Evolutionary conservation across 30 jellyfish, hydroid and myxozoan species (phyloP).

Genomic region (Aurelia aurita complex sp. Pacific): DNA sequence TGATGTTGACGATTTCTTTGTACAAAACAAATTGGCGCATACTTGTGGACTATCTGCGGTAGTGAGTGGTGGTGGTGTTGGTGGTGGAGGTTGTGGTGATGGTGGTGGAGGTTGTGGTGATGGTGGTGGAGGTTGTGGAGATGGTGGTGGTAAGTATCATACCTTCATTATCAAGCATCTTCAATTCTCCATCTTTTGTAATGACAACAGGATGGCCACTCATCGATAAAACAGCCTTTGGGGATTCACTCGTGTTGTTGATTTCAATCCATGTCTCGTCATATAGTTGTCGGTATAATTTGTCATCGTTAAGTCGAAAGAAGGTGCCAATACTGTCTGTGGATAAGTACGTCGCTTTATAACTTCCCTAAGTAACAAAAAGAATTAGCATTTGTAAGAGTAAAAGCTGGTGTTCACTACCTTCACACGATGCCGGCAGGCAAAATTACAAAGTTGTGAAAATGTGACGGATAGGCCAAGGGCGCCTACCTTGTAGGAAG

Average conservation of each 20-base stretch:
- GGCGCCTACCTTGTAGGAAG: too few species aligned
- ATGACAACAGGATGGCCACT: conserved; percentile 34
- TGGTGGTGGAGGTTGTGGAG: too few species aligned
- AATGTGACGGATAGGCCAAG: too few species aligned
- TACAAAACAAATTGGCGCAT: too few species aligned
- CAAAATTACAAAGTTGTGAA: too few species aligned
- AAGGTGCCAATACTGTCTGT: conserved; percentile 20
- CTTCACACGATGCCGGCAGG: background rate
- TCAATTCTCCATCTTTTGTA: conserved; percentile 24
- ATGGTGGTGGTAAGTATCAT: background rate
- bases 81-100: too few species aligned
- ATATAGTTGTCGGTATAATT: background rate
- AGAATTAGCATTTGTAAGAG: background rate
- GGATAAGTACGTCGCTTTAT: background rate
- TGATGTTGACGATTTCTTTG: too few species aligned
- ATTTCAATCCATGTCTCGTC: background rate
- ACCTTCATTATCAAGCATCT: conserved; percentile 41
- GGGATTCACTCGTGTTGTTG: background rate
- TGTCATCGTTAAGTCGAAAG: background rate
- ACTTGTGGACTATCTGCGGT: too few species aligned
- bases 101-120: too few species aligned
- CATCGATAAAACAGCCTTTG: conserved; percentile 3
- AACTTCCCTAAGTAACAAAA: background rate
- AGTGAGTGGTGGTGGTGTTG: too few species aligned
- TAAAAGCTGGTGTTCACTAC: background rate